phyloP scores from a whole-genome alignment of 2,797 vertebrate genomes.

The Cirrhinus molitorella region DNA sequence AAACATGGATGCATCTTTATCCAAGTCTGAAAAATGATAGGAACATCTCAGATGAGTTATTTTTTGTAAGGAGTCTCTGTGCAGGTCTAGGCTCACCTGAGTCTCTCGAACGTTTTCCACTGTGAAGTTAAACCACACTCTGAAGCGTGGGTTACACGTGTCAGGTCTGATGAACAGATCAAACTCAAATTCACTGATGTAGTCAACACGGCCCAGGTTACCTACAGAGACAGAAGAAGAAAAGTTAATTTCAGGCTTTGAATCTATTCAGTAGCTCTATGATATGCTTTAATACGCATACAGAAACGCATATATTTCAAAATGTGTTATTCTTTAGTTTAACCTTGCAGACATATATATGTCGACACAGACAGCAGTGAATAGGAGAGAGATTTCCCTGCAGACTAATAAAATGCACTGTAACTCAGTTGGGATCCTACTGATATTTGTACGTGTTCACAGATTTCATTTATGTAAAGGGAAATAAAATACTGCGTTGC shows the following conservation, averaged over 20 bases:
- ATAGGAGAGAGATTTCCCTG: conserved; percentile 12
- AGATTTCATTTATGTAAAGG: conserved; percentile 25
- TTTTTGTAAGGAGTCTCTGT: not conserved
- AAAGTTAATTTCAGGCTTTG: not conserved
- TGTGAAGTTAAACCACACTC: conserved; percentile 99
- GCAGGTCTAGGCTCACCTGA: conserved; percentile 82
- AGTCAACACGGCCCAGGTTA: conserved; percentile 93
- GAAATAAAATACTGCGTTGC: conserved; percentile 31
- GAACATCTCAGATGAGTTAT: not conserved
- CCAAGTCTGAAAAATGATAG: not conserved
- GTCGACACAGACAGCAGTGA: conserved; percentile 1
- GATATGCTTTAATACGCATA: not conserved
- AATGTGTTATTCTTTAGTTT: not conserved
- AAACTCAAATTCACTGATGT: conserved; percentile 95
- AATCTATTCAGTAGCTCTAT: not conserved
- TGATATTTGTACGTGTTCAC: conserved; percentile 5
- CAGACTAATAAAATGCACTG: conserved; percentile 23
- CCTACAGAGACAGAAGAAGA: conserved; percentile 76
- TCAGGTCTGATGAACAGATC: conserved; percentile 97
- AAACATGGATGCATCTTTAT: not conserved
- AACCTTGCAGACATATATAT: conserved; percentile 34
- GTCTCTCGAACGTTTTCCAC: conserved; percentile 95
- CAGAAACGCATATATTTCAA: conserved; percentile 1
- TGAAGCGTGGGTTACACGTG: conserved; percentile 96
- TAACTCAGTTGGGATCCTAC: conserved; percentile 1